These are phyloP conservation scores for Tetragonula clypearis DNA, from an alignment of 1,140 invertebrate genomes.

Conservation along the genomic window DNA sequence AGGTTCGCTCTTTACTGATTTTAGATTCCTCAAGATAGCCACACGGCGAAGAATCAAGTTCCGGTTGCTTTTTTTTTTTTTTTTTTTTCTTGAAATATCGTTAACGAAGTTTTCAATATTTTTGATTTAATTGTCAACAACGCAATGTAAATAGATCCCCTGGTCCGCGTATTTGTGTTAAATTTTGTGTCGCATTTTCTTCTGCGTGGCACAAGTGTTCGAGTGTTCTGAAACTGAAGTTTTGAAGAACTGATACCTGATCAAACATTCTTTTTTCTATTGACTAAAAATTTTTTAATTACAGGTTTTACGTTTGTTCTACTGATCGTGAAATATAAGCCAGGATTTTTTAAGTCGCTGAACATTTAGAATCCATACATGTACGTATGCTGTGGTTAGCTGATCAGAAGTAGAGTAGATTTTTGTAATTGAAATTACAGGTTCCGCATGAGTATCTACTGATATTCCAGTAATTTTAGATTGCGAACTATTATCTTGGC, in stretches of 20 bases:
- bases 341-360: not conserved
- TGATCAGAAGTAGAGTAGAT: not conserved
- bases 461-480: not conserved
- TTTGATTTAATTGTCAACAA: not conserved
- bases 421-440: not conserved
- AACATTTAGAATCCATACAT: not conserved
- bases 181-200: not conserved
- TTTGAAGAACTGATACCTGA: not conserved
- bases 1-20: slow-evolving; percentile 37
- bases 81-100: not conserved
- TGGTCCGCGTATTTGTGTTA: no score
- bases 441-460: not conserved
- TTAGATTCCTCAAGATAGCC: not conserved
- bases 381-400: no score
- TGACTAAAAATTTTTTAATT: not conserved
- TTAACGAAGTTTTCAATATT: not conserved
- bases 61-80: not conserved
- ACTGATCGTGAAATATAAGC: not conserved
- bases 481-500: not conserved
- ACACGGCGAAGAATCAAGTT: slow-evolving; percentile 11
- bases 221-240: not conserved
- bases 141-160: not conserved
- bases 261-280: not conserved
- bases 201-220: not conserved
- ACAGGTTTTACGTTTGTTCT: not conserved